Evolutionary conservation across 2,888 invertebrate species (phyloP).

Genomic region (Prosopocoilus inquinatus): DNA sequence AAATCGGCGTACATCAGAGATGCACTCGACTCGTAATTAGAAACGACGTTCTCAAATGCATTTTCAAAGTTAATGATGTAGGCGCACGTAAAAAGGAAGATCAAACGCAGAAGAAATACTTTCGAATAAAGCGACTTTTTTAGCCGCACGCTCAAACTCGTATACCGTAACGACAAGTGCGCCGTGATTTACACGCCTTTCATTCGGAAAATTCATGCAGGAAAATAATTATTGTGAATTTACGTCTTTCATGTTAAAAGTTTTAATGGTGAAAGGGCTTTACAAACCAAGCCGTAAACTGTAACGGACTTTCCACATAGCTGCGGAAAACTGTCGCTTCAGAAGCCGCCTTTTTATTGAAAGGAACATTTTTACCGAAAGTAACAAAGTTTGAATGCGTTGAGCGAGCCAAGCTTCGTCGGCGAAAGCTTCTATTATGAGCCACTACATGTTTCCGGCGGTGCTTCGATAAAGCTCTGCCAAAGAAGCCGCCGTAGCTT

Average conservation of each 20-base stretch:
- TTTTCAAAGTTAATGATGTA: constrained; percentile 44
- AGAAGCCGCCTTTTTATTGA: constrained; percentile 11
- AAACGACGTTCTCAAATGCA: constrained; percentile 30
- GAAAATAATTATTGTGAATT: no score
- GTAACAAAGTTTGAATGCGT: constrained; percentile 16
- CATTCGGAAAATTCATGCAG: no score
- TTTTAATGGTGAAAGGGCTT: constrained; percentile 3
- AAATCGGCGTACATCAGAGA: constrained; percentile 38
- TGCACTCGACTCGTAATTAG: constrained; percentile 40
- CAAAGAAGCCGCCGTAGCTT: constrained; percentile 14
- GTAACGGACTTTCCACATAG: constrained; percentile 16
- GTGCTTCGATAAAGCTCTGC: constrained; percentile 12
- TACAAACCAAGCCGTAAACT: constrained; percentile 12
- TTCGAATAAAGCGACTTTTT: constrained; percentile 2
- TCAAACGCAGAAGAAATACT: constrained; percentile 39
- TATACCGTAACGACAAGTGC: constrained; percentile 2
- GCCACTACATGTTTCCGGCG: constrained; percentile 17
- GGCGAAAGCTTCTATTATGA: constrained; percentile 17
- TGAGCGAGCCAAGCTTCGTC: constrained; percentile 7
- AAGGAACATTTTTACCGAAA: constrained; percentile 14
- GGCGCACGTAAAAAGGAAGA: constrained; percentile 39
- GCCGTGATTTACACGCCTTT: neutral
- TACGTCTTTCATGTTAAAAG: neutral
- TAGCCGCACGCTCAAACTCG: neutral
- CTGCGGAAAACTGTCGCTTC: constrained; percentile 9